A percentile compares a stretch with the other conserved stretches of the same genome.
These are phyloP conservation scores for Archips crataeganus DNA, from an alignment of 2,888 invertebrate genomes.

Conservation along the genomic window DNA sequence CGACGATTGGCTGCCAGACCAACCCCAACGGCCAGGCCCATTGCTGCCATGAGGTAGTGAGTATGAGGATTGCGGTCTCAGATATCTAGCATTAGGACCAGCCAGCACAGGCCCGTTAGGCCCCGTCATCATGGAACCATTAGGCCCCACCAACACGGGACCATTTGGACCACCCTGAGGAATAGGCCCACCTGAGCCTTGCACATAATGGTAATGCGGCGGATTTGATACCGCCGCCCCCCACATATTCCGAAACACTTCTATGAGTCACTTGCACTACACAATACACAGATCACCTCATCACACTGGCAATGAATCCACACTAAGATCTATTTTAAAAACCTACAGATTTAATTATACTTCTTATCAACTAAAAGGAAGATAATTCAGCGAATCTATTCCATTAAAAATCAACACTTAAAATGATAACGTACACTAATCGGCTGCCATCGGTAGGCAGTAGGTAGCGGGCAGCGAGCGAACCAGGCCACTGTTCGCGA, in stretches of 20 bases:
- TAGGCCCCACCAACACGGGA: slow-evolving; percentile 68
- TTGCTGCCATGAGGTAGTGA: slow-evolving; percentile 85
- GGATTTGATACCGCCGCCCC: slow-evolving; percentile 80
- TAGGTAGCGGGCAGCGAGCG: slow-evolving; percentile 66
- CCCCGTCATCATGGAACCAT: slow-evolving; percentile 54
- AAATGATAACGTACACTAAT: slow-evolving; percentile 69
- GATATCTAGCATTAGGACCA: slow-evolving; percentile 65
- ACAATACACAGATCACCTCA: slow-evolving; percentile 71
- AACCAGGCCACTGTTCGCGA: slow-evolving; percentile 75
- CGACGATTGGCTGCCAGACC: slow-evolving; percentile 82
- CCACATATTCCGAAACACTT: slow-evolving; percentile 74
- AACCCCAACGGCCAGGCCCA: slow-evolving; percentile 84
- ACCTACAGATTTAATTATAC: slow-evolving; percentile 60
- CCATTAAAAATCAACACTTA: slow-evolving; percentile 60
- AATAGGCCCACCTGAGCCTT: slow-evolving; percentile 66
- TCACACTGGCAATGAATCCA: slow-evolving; percentile 64
- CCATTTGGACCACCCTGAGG: slow-evolving; percentile 72
- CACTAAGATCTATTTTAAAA: slow-evolving; percentile 70
- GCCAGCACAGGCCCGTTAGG: slow-evolving; percentile 48
- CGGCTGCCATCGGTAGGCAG: slow-evolving; percentile 53
- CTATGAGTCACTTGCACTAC: slow-evolving; percentile 63
- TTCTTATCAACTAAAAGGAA: slow-evolving; percentile 70
- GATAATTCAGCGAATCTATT: slow-evolving; percentile 70
- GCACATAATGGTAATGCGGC: slow-evolving; percentile 78
- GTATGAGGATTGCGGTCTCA: slow-evolving; percentile 81